phyloP scores from a whole-genome alignment of 2,888 invertebrate species.

The Fragum sueziense region DNA sequence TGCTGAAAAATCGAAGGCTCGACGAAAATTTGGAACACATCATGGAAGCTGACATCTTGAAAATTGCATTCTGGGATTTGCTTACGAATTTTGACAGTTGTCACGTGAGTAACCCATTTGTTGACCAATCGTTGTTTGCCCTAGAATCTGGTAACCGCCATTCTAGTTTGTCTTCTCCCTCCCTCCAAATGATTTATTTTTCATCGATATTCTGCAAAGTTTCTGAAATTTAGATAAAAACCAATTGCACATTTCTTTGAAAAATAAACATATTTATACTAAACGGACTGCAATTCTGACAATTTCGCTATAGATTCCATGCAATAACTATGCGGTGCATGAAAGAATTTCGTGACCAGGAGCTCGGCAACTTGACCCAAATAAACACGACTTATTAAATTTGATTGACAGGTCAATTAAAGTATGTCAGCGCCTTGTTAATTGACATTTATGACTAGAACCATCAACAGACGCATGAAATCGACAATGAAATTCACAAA shows the following conservation, averaged over 20 bases:
- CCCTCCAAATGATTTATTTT: background rate
- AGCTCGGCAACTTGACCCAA: conserved; percentile 46
- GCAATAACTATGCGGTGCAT: too few species aligned
- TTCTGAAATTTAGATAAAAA: background rate
- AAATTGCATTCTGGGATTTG: conserved; percentile 67
- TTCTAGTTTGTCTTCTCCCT: conserved; percentile 12
- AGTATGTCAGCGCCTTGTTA: conserved; percentile 20
- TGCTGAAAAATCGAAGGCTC: conserved; percentile 14
- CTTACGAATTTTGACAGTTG: conserved; percentile 63
- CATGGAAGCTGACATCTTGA: conserved; percentile 69
- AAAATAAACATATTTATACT: too few species aligned
- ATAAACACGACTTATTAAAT: conserved; percentile 35
- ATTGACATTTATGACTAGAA: background rate
- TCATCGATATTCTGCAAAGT: too few species aligned
- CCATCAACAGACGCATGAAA: too few species aligned
- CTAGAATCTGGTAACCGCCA: conserved; percentile 50
- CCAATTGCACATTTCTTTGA: background rate
- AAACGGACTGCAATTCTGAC: too few species aligned
- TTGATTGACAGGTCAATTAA: conserved; percentile 62
- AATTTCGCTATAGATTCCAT: too few species aligned
- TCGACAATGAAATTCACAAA: too few species aligned
- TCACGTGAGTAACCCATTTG: conserved; percentile 62
- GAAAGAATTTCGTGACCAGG: conserved; percentile 1
- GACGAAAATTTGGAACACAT: conserved; percentile 16
- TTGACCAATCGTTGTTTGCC: conserved; percentile 60